Percentiles rank a stretch among this genome's conserved stretches.
Evolutionary conservation across 2,797 vertebrate species (phyloP).

Genomic region (Tarsius wallacei): DNA sequence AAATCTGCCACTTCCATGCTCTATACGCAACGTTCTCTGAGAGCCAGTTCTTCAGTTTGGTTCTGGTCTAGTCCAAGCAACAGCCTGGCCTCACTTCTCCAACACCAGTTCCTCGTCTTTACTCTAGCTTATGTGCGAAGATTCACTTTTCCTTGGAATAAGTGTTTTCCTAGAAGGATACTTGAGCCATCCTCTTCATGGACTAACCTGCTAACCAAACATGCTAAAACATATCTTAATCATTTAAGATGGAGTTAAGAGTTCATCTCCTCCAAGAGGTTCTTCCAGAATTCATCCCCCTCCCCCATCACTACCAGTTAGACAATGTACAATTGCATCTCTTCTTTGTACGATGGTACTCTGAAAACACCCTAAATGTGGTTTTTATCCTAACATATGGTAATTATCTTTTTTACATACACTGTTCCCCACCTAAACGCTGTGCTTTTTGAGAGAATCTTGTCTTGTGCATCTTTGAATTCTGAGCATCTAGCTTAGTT

Average conservation of each 20-base stretch:
- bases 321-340: too few species aligned
- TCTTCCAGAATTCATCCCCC: neutral
- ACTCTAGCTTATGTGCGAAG: neutral
- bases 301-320: neutral
- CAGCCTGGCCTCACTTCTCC: neutral
- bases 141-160: constrained; percentile 17
- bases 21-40: neutral
- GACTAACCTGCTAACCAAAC: neutral
- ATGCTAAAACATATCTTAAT: constrained; percentile 1
- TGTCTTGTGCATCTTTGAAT: constrained; percentile 29
- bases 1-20: neutral
- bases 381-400: neutral
- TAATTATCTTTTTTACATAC: constrained; percentile 2
- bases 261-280: neutral
- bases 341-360: too few species aligned
- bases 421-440: neutral
- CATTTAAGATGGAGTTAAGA: neutral
- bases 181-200: neutral
- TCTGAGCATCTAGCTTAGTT: neutral
- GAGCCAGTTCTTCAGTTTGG: neutral
- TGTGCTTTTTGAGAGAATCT: neutral
- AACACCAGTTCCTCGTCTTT: neutral
- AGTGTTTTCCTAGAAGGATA: neutral
- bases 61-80: neutral
- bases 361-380: neutral